Percentiles rank a stretch among this genome's conserved stretches.
Evolutionary conservation across 30 jellyfish, hydroid and myxozoan species (phyloP).

Genomic region (Turritopsis rubra): DNA sequence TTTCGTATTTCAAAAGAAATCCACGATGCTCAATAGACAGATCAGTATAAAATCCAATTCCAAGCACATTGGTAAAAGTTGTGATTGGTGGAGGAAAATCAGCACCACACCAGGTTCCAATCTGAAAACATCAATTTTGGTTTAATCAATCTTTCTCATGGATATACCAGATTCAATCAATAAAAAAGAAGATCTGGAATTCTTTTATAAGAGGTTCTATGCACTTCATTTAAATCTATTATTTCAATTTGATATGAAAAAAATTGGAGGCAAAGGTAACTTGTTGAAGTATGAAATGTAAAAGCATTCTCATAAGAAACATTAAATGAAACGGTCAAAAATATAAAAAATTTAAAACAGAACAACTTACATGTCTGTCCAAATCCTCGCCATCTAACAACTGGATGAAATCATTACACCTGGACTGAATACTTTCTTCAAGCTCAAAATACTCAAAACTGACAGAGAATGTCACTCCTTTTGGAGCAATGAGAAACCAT

Average conservation of each 20-base stretch:
- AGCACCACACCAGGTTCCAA: not conserved
- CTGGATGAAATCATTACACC: not conserved
- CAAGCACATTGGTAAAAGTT: not conserved
- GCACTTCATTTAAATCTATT: no score
- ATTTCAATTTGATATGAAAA: no score
- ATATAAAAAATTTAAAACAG: no score
- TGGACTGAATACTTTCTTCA: not conserved
- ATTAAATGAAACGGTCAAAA: no score
- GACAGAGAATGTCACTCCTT: not conserved
- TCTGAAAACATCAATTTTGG: not conserved
- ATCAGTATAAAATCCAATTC: not conserved
- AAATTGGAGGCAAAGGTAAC: no score
- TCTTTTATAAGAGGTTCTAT: no score
- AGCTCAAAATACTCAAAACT: not conserved
- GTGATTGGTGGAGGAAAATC: not conserved
- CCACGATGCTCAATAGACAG: not conserved
- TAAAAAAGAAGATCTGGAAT: no score
- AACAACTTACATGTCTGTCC: not conserved
- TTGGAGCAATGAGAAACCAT: conserved; percentile 42
- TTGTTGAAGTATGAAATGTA: no score
- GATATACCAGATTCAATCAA: no score
- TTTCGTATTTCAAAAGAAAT: not conserved
- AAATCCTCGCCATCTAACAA: not conserved
- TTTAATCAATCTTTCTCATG: no score
- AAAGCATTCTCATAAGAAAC: no score